Base-by-base conservation (phyloP, 2,797 vertebrate genomes). In the Rallus crepitans region DNA sequence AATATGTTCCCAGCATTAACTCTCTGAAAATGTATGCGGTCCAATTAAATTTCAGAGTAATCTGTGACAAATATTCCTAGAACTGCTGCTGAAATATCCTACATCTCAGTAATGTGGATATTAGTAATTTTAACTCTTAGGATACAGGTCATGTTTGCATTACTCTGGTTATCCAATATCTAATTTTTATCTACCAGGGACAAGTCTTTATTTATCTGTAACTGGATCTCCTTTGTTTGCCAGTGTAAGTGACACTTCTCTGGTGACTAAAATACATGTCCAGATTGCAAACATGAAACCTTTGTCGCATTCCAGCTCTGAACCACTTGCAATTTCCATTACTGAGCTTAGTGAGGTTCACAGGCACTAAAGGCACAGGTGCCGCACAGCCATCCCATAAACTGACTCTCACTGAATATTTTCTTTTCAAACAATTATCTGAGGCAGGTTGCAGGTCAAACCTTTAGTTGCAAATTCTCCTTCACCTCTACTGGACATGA, bases 121-220 rank as follows among this genome's bases (percentile, higher is more conserved):
- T 87, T 45, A 64, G 24, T 3, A 83, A 64, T 61, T 57, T 30
- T 68, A 92, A 68, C 40, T 82, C 25, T 70, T 61, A 65, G 0
- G 9, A 31, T 17, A 64, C 15, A 42, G 0, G 0, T 39, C 33
- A 56, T 15, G 18, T 92, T 68, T 78, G 8, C 0, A 0, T 55
- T 77, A 35, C 20, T 55, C 55, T 84, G 16, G 15, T 72, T 82
- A 76, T 68, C 65, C 0, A 8, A 72, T n/a, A 56, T 9, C 35
- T 33, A 77, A 23, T 35, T 87, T 86, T 91, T 78, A 60, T 81
- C 39, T 94, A 28, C 55, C 21, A 64, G 25, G 20, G 39, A 72
- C 5, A 82, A 77, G 52, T 15, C 12, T 56, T 78, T 65, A 81
- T 83, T 88, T 39, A 27, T 72, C 63, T 87, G 69, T 48, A 78